Evolutionary conservation across 1,140 invertebrate genomes (phyloP).

Genomic region (Acromyrmex charruanus): DNA sequence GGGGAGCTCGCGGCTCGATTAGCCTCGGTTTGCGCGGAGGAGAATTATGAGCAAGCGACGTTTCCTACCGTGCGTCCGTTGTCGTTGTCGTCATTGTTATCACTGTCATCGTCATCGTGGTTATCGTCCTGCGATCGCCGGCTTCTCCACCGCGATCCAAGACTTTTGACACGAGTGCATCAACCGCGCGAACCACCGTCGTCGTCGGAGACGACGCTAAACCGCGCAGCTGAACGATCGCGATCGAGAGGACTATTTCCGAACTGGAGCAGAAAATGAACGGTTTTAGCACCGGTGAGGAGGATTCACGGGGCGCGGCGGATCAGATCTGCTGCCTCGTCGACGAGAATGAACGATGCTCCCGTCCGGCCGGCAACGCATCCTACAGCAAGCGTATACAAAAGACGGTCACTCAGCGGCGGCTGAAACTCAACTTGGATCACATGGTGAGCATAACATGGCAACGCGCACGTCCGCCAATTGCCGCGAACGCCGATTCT

Average conservation of each 20-base stretch:
- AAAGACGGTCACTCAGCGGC: constrained; percentile 97
- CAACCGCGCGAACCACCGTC: background rate
- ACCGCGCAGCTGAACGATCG: background rate
- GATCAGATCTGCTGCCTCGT: constrained; percentile 98
- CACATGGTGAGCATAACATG: constrained; percentile 87
- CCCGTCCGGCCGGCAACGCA: constrained; percentile 96
- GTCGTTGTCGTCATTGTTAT: background rate
- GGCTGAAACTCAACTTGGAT: constrained; percentile 96
- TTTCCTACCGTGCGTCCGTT: background rate
- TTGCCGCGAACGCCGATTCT: too few relatives aligned
- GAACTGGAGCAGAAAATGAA: constrained; percentile 87
- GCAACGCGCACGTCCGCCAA: background rate
- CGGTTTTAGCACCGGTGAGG: constrained; percentile 96
- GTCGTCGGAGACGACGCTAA: background rate
- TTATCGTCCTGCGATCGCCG: background rate
- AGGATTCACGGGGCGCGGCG: constrained; percentile 93
- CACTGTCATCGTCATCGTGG: background rate
- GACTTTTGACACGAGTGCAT: constrained; percentile 43
- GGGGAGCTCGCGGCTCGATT: constrained; percentile 4
- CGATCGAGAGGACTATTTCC: background rate
- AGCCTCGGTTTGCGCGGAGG: background rate
- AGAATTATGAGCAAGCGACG: constrained; percentile 41
- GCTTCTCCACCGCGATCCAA: background rate
- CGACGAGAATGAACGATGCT: constrained; percentile 95
- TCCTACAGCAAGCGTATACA: constrained; percentile 98